These are phyloP conservation scores for Phaethornis superciliosus DNA, from an alignment of 2,113 vertebrate species.

Conservation along the genomic window DNA sequence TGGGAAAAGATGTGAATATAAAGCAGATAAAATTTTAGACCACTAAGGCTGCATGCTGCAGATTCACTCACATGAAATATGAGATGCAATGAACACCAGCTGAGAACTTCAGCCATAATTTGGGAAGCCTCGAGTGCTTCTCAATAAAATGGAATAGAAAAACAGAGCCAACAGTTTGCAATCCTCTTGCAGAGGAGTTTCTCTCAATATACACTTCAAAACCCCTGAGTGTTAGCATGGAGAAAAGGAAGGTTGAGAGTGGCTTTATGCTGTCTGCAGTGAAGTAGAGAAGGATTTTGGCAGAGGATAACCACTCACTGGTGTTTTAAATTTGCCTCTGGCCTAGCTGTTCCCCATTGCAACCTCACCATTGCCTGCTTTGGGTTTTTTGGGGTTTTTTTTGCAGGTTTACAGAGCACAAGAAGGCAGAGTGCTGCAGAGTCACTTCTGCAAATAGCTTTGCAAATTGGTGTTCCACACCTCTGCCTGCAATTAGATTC, in stretches of 20 bases:
- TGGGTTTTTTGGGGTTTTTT: neutral
- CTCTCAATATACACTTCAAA: neutral
- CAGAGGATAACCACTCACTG: rapidly evolving
- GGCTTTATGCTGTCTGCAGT: neutral
- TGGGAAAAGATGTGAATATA: neutral
- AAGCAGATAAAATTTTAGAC: neutral
- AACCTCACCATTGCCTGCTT: neutral
- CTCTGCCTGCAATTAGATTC: neutral
- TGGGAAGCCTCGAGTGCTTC: neutral
- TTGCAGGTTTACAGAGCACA: neutral
- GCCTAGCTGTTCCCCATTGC: neutral
- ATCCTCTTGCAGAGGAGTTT: neutral
- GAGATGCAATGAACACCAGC: neutral
- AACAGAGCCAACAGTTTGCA: neutral
- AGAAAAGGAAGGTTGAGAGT: neutral
- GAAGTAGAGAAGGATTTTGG: neutral
- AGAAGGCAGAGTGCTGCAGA: neutral
- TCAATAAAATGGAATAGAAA: neutral
- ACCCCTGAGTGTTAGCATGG: neutral
- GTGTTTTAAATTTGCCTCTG: neutral
- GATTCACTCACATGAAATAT: neutral
- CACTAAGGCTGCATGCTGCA: neutral
- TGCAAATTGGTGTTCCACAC: neutral
- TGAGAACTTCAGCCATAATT: neutral
- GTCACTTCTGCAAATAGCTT: neutral